A percentile compares a stretch with the other conserved stretches of the same genome.
Evolutionary conservation across 2,888 invertebrate species (phyloP).

Genomic region (Cryptocephalus primarius): DNA sequence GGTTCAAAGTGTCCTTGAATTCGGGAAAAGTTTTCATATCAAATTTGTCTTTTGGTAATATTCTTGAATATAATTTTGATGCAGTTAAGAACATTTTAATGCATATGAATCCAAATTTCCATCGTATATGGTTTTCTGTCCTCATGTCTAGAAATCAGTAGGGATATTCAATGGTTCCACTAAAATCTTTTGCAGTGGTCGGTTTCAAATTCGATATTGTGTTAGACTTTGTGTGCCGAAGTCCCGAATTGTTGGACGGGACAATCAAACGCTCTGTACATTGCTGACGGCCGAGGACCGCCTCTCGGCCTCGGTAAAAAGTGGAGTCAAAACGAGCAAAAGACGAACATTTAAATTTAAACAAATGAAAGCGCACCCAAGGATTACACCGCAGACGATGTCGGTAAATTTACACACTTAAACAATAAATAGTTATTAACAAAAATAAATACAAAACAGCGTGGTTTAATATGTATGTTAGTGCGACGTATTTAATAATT

Average conservation of each 20-base stretch:
- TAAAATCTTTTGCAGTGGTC: no score
- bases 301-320: constrained; percentile 19
- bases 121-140: no score
- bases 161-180: no score
- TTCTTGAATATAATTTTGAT: no score
- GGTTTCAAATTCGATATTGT: no score
- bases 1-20: no score
- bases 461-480: constrained; percentile 29
- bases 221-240: not conserved
- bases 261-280: constrained; percentile 26
- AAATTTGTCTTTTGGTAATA: no score
- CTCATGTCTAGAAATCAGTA: no score
- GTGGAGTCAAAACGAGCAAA: constrained; percentile 22
- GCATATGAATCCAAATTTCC: no score
- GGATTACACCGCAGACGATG: constrained; percentile 20
- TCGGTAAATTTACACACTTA: constrained; percentile 18
- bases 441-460: constrained; percentile 13
- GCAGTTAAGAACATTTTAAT: no score
- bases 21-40: no score
- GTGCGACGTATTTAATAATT: constrained; percentile 27
- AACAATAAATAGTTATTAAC: constrained; percentile 24
- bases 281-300: constrained; percentile 28
- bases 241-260: constrained; percentile 17
- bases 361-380: constrained; percentile 1
- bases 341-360: not conserved